phyloP scores from a whole-genome alignment of 2,888 invertebrate genomes.

The Zygothrica quintamaculata region DNA sequence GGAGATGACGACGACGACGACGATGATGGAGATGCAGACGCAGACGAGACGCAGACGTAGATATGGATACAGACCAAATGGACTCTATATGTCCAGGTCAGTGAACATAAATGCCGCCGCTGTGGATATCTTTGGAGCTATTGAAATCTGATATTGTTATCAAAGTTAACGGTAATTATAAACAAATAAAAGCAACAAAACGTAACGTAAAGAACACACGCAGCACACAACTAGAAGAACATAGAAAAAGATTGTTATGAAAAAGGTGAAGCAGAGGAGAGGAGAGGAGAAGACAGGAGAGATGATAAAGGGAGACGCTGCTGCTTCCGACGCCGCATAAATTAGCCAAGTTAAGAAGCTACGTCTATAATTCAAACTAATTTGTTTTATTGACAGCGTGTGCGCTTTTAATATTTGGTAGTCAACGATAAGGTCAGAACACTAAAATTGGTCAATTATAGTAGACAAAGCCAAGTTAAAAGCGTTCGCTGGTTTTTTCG shows the following conservation, averaged over 20 bases:
- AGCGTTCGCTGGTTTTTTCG: too few species aligned
- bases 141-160: slow-evolving; percentile 81
- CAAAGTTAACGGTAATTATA: slow-evolving; percentile 81
- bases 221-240: neutral
- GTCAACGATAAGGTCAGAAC: slow-evolving; percentile 43
- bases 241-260: too few species aligned
- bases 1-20: slow-evolving; percentile 30
- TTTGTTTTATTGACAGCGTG: slow-evolving; percentile 82
- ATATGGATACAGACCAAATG: slow-evolving; percentile 31
- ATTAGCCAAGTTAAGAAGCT: slow-evolving; percentile 71
- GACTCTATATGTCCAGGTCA: slow-evolving; percentile 74
- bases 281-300: neutral
- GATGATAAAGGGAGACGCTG: too few species aligned
- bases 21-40: slow-evolving; percentile 22
- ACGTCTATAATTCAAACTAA: slow-evolving; percentile 79
- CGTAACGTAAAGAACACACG: slow-evolving; percentile 50
- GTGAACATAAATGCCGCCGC: slow-evolving; percentile 72
- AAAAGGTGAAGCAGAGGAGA: slow-evolving; percentile 1
- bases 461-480: slow-evolving; percentile 35
- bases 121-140: slow-evolving; percentile 27
- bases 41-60: slow-evolving; percentile 5
- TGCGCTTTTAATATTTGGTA: slow-evolving; percentile 49
- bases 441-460: slow-evolving; percentile 77
- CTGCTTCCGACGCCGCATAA: slow-evolving; percentile 80
- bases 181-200: slow-evolving; percentile 77